A percentile compares a stretch with the other conserved stretches of the same genome.
Conservation (phyloP, 2,113 vertebrate species). For the Gadus macrocephalus region DNA sequence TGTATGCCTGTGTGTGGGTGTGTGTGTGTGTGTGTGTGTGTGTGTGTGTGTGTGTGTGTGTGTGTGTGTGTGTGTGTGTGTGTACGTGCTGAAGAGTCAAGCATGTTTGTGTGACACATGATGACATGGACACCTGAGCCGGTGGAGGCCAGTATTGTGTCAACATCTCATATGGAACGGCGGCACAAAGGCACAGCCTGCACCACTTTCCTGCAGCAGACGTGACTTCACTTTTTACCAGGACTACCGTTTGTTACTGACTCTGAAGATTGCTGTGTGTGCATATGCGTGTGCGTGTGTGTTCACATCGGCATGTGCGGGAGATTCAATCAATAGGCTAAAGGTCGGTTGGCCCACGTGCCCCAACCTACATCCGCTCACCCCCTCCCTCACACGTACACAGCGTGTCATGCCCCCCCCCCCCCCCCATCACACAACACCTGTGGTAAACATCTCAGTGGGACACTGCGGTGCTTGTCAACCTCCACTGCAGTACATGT, state of each 20-base stretch:
- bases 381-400: no score
- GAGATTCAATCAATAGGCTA: slow-evolving; percentile 16
- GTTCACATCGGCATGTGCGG: background rate
- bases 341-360: background rate
- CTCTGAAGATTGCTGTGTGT: background rate
- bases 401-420: no score
- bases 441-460: slow-evolving; percentile 15
- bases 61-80: background rate
- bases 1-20: background rate
- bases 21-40: background rate
- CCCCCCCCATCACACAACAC: background rate
- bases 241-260: slow-evolving; percentile 21
- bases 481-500: slow-evolving; percentile 35
- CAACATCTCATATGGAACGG: background rate
- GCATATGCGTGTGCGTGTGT: background rate
- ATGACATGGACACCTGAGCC: background rate
- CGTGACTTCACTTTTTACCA: slow-evolving; percentile 29
- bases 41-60: background rate
- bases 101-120: slow-evolving; percentile 17
- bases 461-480: slow-evolving; percentile 43
- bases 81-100: background rate
- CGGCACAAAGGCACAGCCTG: background rate
- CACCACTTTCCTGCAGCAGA: slow-evolving; percentile 2
- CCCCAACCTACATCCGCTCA: slow-evolving; percentile 1
- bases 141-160: background rate